Evolutionary conservation across 2,113 vertebrate genomes (phyloP), one percentile per base, ranked within the genome.

Genomic region (Dasypus novemcinctus): DNA sequence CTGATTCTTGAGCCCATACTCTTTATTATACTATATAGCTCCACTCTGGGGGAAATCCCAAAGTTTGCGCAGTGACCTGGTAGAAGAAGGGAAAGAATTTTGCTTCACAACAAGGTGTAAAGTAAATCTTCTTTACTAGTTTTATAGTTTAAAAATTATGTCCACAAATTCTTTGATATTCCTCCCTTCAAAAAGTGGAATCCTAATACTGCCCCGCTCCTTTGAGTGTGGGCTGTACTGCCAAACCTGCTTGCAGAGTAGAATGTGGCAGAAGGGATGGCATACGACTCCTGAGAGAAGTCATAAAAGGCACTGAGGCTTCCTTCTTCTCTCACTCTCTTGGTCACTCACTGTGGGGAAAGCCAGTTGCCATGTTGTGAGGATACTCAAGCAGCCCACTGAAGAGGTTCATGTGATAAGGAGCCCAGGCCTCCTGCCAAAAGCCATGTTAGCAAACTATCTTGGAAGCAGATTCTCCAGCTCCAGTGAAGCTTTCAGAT

Each of bases 91-190:
- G 64, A 46, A 63, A 54, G 33, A 38, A 80, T 52, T 31, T 49
- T 78, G n/a, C 68, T 81, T 90, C 20, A 76, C 43, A 87, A 57
- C 69, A 79, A 91, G 49, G 43, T 54, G 4, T 68, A 49, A 88
- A 84, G 52, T 57, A 72, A 84, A 57, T 1, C 13, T 7, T 88
- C 43, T 87, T 86, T 79, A 36, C 63, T 90, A 64, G 14, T 81
- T 64, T 95, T 21, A 63, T 68, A 68, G 21, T 91, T 82, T 66
- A 69, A 93, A 86, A 72, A 90, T n/a, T 43, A 78, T 74, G n/a
- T 68, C 41, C 69, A 76, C 49, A 76, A 49, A 75, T 82, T 76
- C 61, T 80, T 74, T 76, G 74, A 76, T 76, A 71, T 0, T 64
- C 18, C 2, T n/a, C 11, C 33, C 59, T 86, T 80, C 52, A 89